These are phyloP conservation scores for Lasioglossum malachurum DNA, from an alignment of 2,888 invertebrate genomes.

Conservation along the genomic window DNA sequence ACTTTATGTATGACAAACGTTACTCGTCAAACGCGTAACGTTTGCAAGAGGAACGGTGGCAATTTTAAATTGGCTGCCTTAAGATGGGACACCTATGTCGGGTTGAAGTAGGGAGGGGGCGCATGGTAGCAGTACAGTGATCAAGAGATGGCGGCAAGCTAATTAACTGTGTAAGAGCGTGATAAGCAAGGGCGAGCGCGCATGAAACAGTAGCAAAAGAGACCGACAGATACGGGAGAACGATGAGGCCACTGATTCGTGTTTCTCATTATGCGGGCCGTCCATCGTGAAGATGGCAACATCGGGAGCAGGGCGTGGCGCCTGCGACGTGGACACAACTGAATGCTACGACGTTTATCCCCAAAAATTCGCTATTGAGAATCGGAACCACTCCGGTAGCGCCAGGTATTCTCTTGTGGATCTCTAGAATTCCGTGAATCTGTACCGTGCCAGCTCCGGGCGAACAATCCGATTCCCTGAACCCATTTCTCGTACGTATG, in stretches of 20 bases:
- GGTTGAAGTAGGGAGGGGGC: not conserved
- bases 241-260: conserved; percentile 74
- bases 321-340: conserved; percentile 55
- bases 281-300: conserved; percentile 77
- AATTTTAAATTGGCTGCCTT: not conserved
- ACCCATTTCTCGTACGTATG: not conserved
- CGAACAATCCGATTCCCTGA: conserved; percentile 3
- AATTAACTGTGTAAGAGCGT: conserved; percentile 59
- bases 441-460: not conserved
- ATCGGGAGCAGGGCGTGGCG: conserved; percentile 77
- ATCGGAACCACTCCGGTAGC: conserved; percentile 13
- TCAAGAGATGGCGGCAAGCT: conserved; percentile 61
- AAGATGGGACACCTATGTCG: not conserved
- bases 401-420: not conserved
- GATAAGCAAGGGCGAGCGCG: conserved; percentile 61
- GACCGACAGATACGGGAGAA: conserved; percentile 54
- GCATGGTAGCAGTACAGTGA: conserved; percentile 3
- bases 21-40: not conserved
- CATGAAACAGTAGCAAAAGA: conserved; percentile 48
- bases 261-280: conserved; percentile 65
- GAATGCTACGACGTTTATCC: conserved; percentile 13
- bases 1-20: not conserved
- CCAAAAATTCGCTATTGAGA: conserved; percentile 22
- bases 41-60: not conserved
- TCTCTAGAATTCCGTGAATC: conserved; percentile 2